Conservation (phyloP, 2,888 invertebrate species). For the Salticus scenicus region DNA sequence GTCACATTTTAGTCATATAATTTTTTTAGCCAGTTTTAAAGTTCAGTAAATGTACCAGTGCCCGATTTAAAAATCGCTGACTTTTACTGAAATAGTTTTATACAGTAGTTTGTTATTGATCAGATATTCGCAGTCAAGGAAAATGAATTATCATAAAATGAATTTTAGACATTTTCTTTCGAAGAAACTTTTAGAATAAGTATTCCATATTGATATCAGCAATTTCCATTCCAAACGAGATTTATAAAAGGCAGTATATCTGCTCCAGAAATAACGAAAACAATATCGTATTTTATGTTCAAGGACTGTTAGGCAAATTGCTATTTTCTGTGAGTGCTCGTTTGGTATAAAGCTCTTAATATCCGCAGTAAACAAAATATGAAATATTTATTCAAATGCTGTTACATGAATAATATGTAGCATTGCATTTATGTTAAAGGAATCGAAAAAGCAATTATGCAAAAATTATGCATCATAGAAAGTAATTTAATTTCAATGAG, state of each 20-base stretch:
- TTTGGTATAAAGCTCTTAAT: not conserved
- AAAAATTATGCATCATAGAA: too few relatives aligned
- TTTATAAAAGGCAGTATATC: not conserved
- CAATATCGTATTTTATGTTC: not conserved
- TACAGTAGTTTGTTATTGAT: not conserved
- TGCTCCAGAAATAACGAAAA: not conserved
- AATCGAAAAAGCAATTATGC: too few relatives aligned
- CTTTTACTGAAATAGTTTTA: not conserved
- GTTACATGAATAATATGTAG: not conserved
- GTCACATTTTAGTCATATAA: too few relatives aligned
- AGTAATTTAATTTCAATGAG: too few relatives aligned
- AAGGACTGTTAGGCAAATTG: not conserved
- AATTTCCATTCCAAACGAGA: not conserved
- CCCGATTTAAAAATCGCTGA: not conserved
- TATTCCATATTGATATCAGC: not conserved
- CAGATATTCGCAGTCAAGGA: not conserved
- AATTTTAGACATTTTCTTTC: not conserved
- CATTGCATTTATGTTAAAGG: not conserved
- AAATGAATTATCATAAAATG: constrained; percentile 4
- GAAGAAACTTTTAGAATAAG: not conserved
- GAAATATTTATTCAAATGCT: not conserved
- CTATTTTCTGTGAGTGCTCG: not conserved
- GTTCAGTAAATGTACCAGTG: not conserved
- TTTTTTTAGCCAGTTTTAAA: too few relatives aligned
- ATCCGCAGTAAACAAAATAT: not conserved